These are phyloP conservation scores for Patella pellucida DNA, from an alignment of 2,888 invertebrate genomes.

Conservation along the genomic window DNA sequence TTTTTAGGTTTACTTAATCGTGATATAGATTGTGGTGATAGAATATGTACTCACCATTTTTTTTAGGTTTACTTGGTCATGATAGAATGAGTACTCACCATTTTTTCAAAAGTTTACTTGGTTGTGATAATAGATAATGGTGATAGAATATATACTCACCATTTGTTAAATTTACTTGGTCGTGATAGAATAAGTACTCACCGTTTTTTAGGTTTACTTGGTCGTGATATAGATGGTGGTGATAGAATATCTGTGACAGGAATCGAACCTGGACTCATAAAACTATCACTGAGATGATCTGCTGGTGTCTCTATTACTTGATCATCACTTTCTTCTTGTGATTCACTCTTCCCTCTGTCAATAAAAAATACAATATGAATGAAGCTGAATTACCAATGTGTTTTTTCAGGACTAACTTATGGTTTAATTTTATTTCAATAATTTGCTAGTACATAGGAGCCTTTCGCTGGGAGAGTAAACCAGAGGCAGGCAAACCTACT, in stretches of 20 bases:
- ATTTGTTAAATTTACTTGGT: no score
- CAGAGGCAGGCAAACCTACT: no score
- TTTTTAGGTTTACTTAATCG: no score
- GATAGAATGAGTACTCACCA: slow-evolving; percentile 40
- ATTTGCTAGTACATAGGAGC: no score
- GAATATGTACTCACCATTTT: slow-evolving; percentile 34
- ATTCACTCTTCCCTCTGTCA: not conserved
- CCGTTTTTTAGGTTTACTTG: slow-evolving; percentile 56
- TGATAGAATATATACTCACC: slow-evolving; percentile 45
- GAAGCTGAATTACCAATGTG: no score
- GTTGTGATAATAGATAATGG: slow-evolving; percentile 48
- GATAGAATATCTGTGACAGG: slow-evolving; percentile 57
- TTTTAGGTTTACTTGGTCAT: slow-evolving; percentile 54
- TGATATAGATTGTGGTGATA: no score
- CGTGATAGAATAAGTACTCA: slow-evolving; percentile 14
- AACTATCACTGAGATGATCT: slow-evolving; percentile 50
- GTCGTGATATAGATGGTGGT: slow-evolving; percentile 48
- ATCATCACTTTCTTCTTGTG: slow-evolving; percentile 1
- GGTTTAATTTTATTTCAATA: no score
- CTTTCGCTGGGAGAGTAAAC: no score
- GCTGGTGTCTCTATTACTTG: slow-evolving; percentile 8
- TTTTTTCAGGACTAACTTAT: no score
- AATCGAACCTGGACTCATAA: slow-evolving; percentile 57
- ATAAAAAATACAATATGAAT: not conserved
- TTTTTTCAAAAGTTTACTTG: slow-evolving; percentile 54